These are phyloP conservation scores for Hydrolagus colliei DNA, from an alignment of 2,797 vertebrate genomes.

Conservation along the genomic window DNA sequence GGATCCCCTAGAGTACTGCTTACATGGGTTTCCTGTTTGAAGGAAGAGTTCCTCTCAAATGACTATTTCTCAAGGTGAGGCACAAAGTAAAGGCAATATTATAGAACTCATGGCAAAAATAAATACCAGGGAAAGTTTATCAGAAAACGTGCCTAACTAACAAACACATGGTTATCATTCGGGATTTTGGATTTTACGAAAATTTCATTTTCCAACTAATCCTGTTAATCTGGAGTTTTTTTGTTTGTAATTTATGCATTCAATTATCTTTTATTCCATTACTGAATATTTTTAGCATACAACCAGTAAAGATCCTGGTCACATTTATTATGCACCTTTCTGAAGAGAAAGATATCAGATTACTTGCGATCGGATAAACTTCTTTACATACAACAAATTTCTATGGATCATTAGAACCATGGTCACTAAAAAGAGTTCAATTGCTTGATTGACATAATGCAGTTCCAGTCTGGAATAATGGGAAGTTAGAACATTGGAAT, in stretches of 20 bases:
- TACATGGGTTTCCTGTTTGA: neutral
- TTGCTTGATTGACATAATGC: neutral
- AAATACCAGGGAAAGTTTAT: neutral
- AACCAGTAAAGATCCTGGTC: neutral
- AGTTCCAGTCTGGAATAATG: neutral
- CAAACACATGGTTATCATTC: neutral
- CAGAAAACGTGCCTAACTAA: constrained; percentile 7
- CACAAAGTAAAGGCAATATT: constrained; percentile 27
- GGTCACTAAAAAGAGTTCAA: neutral
- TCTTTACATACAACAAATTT: neutral
- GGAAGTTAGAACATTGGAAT: neutral
- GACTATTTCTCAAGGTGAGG: constrained; percentile 10
- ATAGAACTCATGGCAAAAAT: neutral
- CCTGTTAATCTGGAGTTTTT: neutral
- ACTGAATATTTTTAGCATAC: constrained; percentile 1
- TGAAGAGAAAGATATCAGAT: neutral
- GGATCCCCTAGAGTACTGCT: neutral
- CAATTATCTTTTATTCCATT: neutral
- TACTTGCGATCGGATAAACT: neutral
- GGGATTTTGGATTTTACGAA: neutral
- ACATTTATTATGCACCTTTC: constrained; percentile 1
- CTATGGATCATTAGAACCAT: neutral
- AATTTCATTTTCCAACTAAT: neutral
- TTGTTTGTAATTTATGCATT: neutral
- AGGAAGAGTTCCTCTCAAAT: constrained; percentile 14